A percentile compares a stretch with the other conserved stretches of the same genome.
phyloP scores from a whole-genome alignment of 2,797 vertebrate species.

The Channallabes apus region DNA sequence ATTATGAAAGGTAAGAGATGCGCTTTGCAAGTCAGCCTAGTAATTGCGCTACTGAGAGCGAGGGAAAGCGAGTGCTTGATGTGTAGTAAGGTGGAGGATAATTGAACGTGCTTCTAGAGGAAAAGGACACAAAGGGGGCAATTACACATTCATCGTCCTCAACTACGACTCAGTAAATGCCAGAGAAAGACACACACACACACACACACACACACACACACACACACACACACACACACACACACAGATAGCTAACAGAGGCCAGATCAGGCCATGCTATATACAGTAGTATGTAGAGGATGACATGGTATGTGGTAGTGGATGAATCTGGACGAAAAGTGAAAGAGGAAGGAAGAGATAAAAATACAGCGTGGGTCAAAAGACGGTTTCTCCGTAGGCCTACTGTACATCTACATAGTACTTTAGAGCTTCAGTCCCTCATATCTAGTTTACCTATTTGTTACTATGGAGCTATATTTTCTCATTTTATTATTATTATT shows the following conservation, averaged over 20 bases:
- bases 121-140: conserved; percentile 36
- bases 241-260: not conserved
- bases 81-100: conserved; percentile 19
- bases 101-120: conserved; percentile 22
- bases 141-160: conserved; percentile 45
- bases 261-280: not conserved
- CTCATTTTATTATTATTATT: not conserved
- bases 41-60: conserved; percentile 26
- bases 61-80: conserved; percentile 12
- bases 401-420: not conserved
- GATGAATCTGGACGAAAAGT: not conserved
- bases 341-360: conserved; percentile 10
- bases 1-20: conserved; percentile 28
- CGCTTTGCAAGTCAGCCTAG: conserved; percentile 21
- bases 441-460: not conserved
- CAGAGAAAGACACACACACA: conserved; percentile 14
- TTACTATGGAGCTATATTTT: not conserved
- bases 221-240: no score
- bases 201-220: conserved; percentile 31
- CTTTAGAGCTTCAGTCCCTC: not conserved
- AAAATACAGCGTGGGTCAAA: conserved; percentile 7
- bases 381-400: not conserved
- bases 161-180: conserved; percentile 17
- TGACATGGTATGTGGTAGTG: not conserved
- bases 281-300: no score